phyloP scores from a whole-genome alignment of 2,888 invertebrate genomes.

The Ophion obscuratus region DNA sequence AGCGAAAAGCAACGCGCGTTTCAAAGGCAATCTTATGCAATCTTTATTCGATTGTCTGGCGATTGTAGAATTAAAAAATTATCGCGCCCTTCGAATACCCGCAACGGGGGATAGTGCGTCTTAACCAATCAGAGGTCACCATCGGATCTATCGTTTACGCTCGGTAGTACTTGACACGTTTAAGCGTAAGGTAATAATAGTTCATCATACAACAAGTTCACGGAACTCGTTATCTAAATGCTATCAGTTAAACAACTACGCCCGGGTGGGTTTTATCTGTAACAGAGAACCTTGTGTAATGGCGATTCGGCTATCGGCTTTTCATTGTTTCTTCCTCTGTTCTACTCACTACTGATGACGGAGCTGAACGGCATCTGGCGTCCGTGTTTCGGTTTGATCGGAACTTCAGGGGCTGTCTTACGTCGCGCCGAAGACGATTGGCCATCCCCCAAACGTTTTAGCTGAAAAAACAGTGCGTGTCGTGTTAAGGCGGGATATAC shows the following conservation, averaged over 20 bases:
- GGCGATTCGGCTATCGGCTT: slow-evolving; percentile 16
- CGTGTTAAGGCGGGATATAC: too few species aligned
- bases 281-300: slow-evolving; percentile 73
- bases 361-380: slow-evolving; percentile 72
- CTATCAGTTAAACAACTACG: slow-evolving; percentile 77
- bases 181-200: slow-evolving; percentile 13
- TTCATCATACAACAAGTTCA: background rate
- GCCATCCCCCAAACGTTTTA: slow-evolving; percentile 75
- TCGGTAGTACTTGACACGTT: background rate
- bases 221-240: slow-evolving; percentile 39
- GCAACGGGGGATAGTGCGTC: background rate
- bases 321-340: slow-evolving; percentile 31
- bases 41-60: slow-evolving; percentile 52
- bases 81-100: background rate
- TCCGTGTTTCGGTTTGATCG: slow-evolving; percentile 72
- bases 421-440: slow-evolving; percentile 65
- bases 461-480: slow-evolving; percentile 60
- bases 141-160: background rate
- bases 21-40: slow-evolving; percentile 52
- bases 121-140: background rate
- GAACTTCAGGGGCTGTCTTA: slow-evolving; percentile 74
- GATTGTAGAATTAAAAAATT: slow-evolving; percentile 2
- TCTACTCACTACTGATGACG: slow-evolving; percentile 79
- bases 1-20: slow-evolving; percentile 16
- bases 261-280: slow-evolving; percentile 80